phyloP scores from a whole-genome alignment of 2,113 vertebrate genomes.

The Calonectris borealis region DNA sequence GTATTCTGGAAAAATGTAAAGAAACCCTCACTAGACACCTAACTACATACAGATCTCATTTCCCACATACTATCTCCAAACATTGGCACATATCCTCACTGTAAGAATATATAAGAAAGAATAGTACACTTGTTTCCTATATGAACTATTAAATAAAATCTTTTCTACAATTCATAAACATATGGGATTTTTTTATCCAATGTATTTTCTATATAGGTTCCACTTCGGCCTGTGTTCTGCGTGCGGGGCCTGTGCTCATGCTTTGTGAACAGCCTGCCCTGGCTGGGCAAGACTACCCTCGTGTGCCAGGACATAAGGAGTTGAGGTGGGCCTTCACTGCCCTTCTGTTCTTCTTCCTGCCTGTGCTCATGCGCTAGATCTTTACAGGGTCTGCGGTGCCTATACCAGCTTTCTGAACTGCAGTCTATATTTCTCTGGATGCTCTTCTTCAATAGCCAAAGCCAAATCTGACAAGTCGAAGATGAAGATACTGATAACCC shows the following conservation, averaged over 20 bases:
- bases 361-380: not conserved
- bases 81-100: not conserved
- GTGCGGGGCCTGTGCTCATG: accelerated
- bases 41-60: not conserved
- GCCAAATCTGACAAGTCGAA: not conserved
- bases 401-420: not conserved
- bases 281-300: not conserved
- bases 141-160: not conserved
- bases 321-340: not conserved
- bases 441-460: not conserved
- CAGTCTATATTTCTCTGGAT: not conserved
- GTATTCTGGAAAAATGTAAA: not conserved
- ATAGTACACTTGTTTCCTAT: not conserved
- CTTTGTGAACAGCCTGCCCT: not conserved
- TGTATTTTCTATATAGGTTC: not conserved
- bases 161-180: not conserved
- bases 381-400: not conserved
- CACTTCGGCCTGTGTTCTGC: not conserved
- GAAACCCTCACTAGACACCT: not conserved
- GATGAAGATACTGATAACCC: not conserved
- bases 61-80: not conserved
- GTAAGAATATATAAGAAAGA: not conserved
- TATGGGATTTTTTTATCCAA: accelerated
- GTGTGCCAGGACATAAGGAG: not conserved
- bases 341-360: not conserved